phyloP scores from a whole-genome alignment of 2,888 invertebrate genomes.

The Herminia tarsipennalis region DNA sequence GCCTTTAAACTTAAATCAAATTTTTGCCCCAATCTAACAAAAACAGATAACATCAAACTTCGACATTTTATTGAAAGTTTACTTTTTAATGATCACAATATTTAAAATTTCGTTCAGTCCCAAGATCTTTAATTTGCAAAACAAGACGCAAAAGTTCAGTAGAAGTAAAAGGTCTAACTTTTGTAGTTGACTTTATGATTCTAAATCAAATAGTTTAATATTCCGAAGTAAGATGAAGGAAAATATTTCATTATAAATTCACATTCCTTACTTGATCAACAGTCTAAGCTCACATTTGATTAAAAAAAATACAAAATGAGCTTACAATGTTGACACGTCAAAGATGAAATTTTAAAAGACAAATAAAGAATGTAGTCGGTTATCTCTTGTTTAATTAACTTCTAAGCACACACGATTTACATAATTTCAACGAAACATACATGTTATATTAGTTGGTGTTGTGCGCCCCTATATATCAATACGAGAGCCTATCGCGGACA shows the following conservation, averaged over 20 bases:
- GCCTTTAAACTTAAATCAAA: too few species aligned
- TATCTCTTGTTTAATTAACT: conserved; percentile 82
- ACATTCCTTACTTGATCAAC: conserved; percentile 24
- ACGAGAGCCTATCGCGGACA: conserved; percentile 71
- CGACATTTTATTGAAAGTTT: too few species aligned
- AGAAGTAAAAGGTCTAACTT: too few species aligned
- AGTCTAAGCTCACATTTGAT: conserved; percentile 26
- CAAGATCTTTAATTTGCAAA: too few species aligned
- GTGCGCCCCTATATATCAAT: conserved; percentile 74
- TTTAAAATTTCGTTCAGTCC: too few species aligned
- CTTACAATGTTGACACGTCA: conserved; percentile 58
- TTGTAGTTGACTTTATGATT: too few species aligned
- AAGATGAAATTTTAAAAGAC: conserved; percentile 64
- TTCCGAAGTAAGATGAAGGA: neutral
- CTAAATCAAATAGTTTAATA: neutral
- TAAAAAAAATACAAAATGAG: conserved; percentile 26
- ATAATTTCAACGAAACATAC: conserved; percentile 68
- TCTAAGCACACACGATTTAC: conserved; percentile 76
- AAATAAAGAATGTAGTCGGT: conserved; percentile 72
- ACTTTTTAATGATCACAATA: too few species aligned
- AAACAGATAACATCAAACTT: too few species aligned
- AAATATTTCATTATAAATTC: conserved; percentile 16
- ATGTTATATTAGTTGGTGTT: conserved; percentile 58
- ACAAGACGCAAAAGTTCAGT: too few species aligned
- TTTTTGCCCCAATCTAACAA: too few species aligned